Percentiles rank a stretch among this genome's conserved stretches.
Evolutionary conservation across 2,888 invertebrate species (phyloP).

Genomic region (Philhelius pedissequus): DNA sequence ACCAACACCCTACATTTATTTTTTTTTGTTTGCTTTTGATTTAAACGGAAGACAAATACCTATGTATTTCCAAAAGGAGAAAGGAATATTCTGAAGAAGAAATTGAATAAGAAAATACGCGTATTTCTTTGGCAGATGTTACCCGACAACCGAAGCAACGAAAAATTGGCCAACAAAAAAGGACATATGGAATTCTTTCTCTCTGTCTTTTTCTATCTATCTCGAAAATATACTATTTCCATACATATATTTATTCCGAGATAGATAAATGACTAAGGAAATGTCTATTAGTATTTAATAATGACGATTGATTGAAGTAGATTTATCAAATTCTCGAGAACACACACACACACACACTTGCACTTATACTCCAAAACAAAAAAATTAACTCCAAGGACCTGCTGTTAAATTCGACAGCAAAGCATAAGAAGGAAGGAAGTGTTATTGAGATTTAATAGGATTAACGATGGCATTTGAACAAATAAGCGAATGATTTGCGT

Average conservation of each 20-base stretch:
- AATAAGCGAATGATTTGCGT: constrained; percentile 60
- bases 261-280: constrained; percentile 33
- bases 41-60: constrained; percentile 46
- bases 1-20: background rate
- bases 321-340: constrained; percentile 42
- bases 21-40: constrained; percentile 10
- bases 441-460: constrained; percentile 67
- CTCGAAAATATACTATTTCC: background rate
- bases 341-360: background rate
- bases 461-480: constrained; percentile 59
- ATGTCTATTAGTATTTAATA: constrained; percentile 69
- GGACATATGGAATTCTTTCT: constrained; percentile 19
- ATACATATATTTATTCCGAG: background rate
- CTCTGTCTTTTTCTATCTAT: background rate
- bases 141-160: constrained; percentile 27
- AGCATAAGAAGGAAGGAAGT: constrained; percentile 2
- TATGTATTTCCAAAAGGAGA: background rate
- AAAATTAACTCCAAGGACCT: background rate
- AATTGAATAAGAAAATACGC: constrained; percentile 65
- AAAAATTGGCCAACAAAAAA: constrained; percentile 7
- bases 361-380: too few species aligned
- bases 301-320: constrained; percentile 65
- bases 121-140: constrained; percentile 65
- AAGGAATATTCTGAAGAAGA: background rate
- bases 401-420: background rate